Evolutionary conservation across 2,797 vertebrate genomes (phyloP).

Genomic region (Synaphobranchus kaupii): DNA sequence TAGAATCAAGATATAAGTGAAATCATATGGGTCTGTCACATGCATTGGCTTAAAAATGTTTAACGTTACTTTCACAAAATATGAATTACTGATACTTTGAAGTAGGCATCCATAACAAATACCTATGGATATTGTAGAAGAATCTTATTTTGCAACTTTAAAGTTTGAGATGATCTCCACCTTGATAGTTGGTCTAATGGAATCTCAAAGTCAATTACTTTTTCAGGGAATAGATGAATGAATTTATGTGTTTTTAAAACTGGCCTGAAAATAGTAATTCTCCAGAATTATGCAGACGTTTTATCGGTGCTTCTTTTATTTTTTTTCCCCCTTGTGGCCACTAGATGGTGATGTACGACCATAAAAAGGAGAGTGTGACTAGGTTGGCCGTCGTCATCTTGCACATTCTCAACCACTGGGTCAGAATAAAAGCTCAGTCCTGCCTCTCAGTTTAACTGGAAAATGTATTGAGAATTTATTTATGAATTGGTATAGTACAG

Average conservation of each 20-base stretch:
- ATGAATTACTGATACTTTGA: background rate
- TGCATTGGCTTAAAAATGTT: background rate
- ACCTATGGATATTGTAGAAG: background rate
- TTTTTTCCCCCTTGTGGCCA: background rate
- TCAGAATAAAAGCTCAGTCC: background rate
- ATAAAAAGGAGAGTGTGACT: background rate
- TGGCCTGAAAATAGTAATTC: background rate
- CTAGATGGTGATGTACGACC: background rate
- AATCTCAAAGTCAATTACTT: background rate
- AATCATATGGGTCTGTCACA: background rate
- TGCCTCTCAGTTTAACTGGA: background rate
- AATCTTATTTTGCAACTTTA: background rate
- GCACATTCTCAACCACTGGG: background rate
- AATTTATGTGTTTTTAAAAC: background rate
- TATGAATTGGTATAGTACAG: background rate
- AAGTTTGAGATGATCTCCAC: background rate
- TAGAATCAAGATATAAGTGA: background rate
- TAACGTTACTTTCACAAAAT: background rate
- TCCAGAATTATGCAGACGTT: background rate
- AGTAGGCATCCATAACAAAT: background rate
- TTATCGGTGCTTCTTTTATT: background rate
- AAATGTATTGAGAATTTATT: background rate
- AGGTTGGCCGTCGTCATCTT: background rate
- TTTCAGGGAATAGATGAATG: background rate
- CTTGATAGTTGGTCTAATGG: background rate